These are phyloP conservation scores for Athene noctua DNA, from an alignment of 2,113 vertebrate species.

Conservation along the genomic window DNA sequence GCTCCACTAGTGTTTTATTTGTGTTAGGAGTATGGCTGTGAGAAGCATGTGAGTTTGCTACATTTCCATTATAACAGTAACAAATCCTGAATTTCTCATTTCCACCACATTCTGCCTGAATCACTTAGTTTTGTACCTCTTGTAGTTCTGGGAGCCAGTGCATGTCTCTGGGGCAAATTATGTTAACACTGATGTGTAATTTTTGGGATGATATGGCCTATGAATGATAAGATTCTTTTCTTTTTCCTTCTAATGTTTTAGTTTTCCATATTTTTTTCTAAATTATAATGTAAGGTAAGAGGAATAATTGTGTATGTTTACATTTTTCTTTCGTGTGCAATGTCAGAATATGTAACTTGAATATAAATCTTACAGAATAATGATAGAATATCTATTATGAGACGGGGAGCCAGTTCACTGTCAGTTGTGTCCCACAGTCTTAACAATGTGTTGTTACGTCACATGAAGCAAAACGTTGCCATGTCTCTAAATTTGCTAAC, in stretches of 20 bases:
- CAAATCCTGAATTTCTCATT: background rate
- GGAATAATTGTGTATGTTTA: background rate
- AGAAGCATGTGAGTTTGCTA: background rate
- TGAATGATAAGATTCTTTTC: background rate
- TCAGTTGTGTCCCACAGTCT: background rate
- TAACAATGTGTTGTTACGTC: background rate
- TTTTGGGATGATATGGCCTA: background rate
- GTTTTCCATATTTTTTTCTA: background rate
- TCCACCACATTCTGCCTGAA: background rate
- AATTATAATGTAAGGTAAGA: background rate
- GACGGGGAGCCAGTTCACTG: background rate
- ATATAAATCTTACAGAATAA: background rate
- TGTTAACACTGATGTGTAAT: background rate
- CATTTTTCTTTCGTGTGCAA: background rate
- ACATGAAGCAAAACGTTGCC: background rate
- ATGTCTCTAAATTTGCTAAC: background rate
- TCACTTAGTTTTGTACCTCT: background rate
- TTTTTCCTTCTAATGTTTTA: background rate
- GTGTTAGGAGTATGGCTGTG: conserved; percentile 3
- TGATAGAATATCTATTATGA: background rate
- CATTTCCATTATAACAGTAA: background rate
- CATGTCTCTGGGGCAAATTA: background rate
- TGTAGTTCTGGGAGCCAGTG: background rate
- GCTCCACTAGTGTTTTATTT: conserved; percentile 53
- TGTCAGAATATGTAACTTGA: background rate